A percentile compares a stretch with the other conserved stretches of the same genome.
Conservation (phyloP, 2,797 vertebrate genomes). For the Anabas testudineus region DNA sequence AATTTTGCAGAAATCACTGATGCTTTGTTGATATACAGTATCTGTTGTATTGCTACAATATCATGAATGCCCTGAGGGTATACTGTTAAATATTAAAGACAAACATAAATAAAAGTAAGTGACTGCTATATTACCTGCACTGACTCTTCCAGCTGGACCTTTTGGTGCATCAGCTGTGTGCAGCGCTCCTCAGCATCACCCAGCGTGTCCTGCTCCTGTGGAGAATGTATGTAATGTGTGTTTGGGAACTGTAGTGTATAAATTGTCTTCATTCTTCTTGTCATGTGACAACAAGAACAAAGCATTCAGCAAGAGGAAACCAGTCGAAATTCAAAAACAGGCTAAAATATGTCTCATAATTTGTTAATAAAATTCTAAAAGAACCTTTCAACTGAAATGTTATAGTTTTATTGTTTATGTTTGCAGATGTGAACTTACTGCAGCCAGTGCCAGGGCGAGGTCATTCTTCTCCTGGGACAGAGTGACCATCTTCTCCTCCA, state of each 20-base stretch:
- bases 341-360: too few relatives aligned
- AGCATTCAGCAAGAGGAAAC: too few relatives aligned
- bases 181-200: conserved; percentile 80
- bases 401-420: too few relatives aligned
- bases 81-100: background rate
- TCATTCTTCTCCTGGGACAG: conserved; percentile 85
- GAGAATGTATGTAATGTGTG: background rate
- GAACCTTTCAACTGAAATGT: background rate
- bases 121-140: conserved; percentile 56
- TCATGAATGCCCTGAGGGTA: background rate
- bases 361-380: too few relatives aligned
- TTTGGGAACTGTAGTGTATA: too few relatives aligned
- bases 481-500: conserved; percentile 78
- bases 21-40: background rate
- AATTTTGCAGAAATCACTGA: background rate
- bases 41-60: too few relatives aligned
- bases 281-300: too few relatives aligned
- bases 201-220: conserved; percentile 80
- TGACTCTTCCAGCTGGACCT: conserved; percentile 79
- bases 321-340: too few relatives aligned
- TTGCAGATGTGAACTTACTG: conserved; percentile 51
- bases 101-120: background rate
- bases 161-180: conserved; percentile 80
- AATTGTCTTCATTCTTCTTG: too few relatives aligned
- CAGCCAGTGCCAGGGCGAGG: conserved; percentile 75